Base-by-base conservation (phyloP, 2,888 invertebrate genomes). In the Athalia circularis region DNA sequence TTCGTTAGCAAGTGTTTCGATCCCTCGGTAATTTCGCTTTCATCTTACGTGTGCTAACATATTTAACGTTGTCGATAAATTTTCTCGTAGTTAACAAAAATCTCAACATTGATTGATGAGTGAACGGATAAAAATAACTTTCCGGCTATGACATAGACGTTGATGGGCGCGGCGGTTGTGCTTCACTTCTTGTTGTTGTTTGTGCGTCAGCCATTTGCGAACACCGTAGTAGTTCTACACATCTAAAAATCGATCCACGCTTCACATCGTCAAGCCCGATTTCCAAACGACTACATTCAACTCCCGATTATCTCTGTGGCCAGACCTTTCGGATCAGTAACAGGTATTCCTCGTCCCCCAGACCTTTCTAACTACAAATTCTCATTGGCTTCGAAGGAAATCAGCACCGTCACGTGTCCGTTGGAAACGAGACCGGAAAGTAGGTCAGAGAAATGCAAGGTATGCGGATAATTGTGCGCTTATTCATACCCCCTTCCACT, bases 121-220 rank as follows among this genome's bases (percentile, higher is more conserved):
- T 52, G 29, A 68, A 52, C 54, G 50, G 54, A 43, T n/a, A 11
- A 68, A 43, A 68, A 50, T 68, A 15, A 68, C 52, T 48, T 65
- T 2, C 0, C 9, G 6, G 13, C 47, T 54, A 64, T 54, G 9
- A 43, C 54, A 54, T 52, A 43, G 5, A 47, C n/a, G 15, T 47
- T 59, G 11, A 72, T 72, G 72, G 72, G 72, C 59, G 72, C 72
- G 72, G 72, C 13, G 72, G 9, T 5, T 13, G 54, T n/a, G 9
- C 54, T 29, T n/a, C 72, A 11, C 7, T 43, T 3, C n/a, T 67
- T 52, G 45, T 72, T 72, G 72, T 59, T 72, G 15, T 72, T 72
- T 43, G 64, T 65, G 47, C 67, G 67, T 57, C 72, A 29, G 72
- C 72, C 72, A 72, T 72, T 72, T 72, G 72, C 72, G 52, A 45